Conservation (phyloP, 1,140 invertebrate species). For the Lanistes nyassanus region DNA sequence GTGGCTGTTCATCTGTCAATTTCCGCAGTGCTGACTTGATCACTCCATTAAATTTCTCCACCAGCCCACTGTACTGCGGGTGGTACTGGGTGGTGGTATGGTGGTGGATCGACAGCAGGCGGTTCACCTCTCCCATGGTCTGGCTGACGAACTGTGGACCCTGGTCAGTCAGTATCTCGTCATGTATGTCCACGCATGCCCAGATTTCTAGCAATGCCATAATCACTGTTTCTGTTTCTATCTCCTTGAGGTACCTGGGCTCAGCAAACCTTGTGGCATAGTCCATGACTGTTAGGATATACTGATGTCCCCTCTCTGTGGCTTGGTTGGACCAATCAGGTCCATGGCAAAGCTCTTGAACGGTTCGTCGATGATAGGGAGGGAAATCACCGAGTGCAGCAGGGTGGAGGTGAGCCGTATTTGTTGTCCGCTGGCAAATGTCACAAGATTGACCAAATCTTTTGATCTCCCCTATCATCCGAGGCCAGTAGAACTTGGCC, state of each 20-base stretch:
- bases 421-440: conserved; percentile 27
- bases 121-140: conserved; percentile 37
- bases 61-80: conserved; percentile 32
- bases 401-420: conserved; percentile 14
- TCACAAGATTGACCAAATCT: conserved; percentile 28
- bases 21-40: conserved; percentile 43
- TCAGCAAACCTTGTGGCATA: conserved; percentile 28
- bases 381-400: conserved; percentile 6
- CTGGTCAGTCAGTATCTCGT: conserved; percentile 39
- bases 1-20: conserved; percentile 38
- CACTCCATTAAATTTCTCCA: conserved; percentile 38
- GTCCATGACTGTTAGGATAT: conserved; percentile 34
- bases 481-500: conserved; percentile 32
- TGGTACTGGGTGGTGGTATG: too few relatives aligned
- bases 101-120: conserved; percentile 28
- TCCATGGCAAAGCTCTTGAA: conserved; percentile 35
- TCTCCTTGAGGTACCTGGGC: too few relatives aligned
- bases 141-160: conserved; percentile 38
- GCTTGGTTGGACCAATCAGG: conserved; percentile 28
- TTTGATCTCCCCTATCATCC: conserved; percentile 19
- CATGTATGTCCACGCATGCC: conserved; percentile 2
- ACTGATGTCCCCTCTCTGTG: conserved; percentile 27
- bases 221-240: conserved; percentile 23
- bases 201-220: conserved; percentile 6
- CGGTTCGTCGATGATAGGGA: conserved; percentile 27